Evolutionary conservation across 2,113 vertebrate genomes (phyloP).

Genomic region (Hippocampus barbouri): DNA sequence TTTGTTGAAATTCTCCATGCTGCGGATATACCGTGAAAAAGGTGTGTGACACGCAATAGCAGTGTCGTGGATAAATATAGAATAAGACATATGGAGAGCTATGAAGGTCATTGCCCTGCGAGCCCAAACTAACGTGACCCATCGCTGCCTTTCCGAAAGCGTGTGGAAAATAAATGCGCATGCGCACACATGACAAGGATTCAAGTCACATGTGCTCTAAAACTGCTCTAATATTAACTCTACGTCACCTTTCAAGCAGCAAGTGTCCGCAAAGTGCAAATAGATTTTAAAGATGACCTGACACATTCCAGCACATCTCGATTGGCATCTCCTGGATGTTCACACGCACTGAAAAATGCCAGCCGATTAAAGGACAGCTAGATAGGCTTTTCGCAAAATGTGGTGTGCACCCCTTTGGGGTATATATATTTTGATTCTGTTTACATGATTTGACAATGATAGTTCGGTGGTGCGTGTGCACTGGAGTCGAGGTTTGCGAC

Average conservation of each 20-base stretch:
- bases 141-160: conserved; percentile 10
- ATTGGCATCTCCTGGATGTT: not conserved
- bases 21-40: not conserved
- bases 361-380: no score
- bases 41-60: conserved; percentile 10
- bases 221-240: not conserved
- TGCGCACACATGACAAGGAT: conserved; percentile 11
- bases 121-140: conserved; percentile 13
- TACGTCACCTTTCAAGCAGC: not conserved
- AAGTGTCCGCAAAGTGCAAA: not conserved
- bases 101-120: conserved; percentile 24
- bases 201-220: conserved; percentile 8
- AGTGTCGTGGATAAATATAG: conserved; percentile 39
- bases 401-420: no score
- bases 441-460: no score
- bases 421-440: no score
- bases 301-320: not conserved
- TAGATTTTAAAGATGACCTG: not conserved
- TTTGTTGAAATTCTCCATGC: not conserved
- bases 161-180: not conserved
- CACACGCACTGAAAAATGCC: not conserved
- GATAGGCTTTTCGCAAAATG: no score
- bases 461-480: no score
- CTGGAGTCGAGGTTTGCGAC: no score
- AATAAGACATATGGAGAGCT: conserved; percentile 14